These are phyloP conservation scores for Cherax destructor DNA, from an alignment of 1,140 invertebrate species.

Conservation along the genomic window DNA sequence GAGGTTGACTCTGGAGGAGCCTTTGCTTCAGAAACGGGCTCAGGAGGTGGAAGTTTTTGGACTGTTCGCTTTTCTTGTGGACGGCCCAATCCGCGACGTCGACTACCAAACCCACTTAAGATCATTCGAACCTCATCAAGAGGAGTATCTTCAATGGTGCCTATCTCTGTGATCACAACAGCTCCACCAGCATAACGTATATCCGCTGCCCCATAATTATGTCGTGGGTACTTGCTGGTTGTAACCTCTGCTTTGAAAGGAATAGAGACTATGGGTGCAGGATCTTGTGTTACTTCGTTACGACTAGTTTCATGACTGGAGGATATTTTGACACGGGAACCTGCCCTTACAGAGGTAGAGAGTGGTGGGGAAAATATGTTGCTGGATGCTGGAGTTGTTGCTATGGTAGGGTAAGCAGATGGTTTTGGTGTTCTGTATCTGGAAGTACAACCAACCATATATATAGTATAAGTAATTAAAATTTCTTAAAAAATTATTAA, in stretches of 20 bases:
- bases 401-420: conserved; percentile 37
- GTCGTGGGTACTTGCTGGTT: conserved; percentile 35
- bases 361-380: conserved; percentile 52
- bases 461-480: not conserved
- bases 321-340: not conserved
- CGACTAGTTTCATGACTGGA: not conserved
- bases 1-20: not conserved
- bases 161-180: conserved; percentile 45
- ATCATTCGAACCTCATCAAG: conserved; percentile 31
- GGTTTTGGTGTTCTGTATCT: conserved; percentile 28
- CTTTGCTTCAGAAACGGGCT: not conserved
- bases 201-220: conserved; percentile 37
- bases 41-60: not conserved
- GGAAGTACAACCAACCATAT: not conserved
- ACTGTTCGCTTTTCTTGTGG: conserved; percentile 25
- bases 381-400: not conserved
- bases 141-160: conserved; percentile 53
- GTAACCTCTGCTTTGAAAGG: not conserved
- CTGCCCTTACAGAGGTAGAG: conserved; percentile 24
- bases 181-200: conserved; percentile 37
- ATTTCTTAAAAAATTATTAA: not conserved
- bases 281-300: conserved; percentile 10
- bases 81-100: conserved; percentile 41
- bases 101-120: conserved; percentile 43
- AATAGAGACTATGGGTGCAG: not conserved